Percentiles rank a stretch among this genome's conserved stretches.
Conservation (phyloP, 2,888 invertebrate genomes). For the Amiota communis region DNA sequence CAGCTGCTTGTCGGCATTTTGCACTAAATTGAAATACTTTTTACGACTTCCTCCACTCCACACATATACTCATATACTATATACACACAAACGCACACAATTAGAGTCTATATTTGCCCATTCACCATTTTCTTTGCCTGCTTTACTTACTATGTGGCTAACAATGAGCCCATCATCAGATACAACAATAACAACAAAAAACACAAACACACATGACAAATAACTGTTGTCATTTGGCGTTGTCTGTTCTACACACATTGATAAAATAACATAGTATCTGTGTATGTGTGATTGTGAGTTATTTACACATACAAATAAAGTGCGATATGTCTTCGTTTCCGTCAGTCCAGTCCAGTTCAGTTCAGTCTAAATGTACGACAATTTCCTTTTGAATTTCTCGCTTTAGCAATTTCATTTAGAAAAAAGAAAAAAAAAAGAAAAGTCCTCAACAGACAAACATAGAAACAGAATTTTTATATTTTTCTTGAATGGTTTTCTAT, state of each 20-base stretch:
- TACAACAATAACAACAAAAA: conserved; percentile 17
- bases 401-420: conserved; percentile 44
- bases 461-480: no score
- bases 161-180: neutral
- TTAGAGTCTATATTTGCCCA: neutral
- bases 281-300: neutral
- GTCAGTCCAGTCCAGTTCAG: conserved; percentile 35
- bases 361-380: conserved; percentile 43
- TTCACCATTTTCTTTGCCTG: neutral
- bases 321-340: conserved; percentile 63
- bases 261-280: neutral
- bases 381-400: conserved; percentile 60
- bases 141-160: conserved; percentile 16
- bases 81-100: conserved; percentile 37
- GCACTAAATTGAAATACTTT: conserved; percentile 60
- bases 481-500: no score
- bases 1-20: conserved; percentile 32
- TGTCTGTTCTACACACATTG: neutral
- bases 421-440: conserved; percentile 24
- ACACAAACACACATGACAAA: conserved; percentile 5
- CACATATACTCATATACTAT: conserved; percentile 33
- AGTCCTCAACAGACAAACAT: no score
- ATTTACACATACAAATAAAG: conserved; percentile 34
- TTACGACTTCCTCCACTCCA: conserved; percentile 54
- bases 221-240: conserved; percentile 22